Base-by-base conservation (phyloP, 2,113 vertebrate genomes). In the Sinocyclocheilus anophthalmus region DNA sequence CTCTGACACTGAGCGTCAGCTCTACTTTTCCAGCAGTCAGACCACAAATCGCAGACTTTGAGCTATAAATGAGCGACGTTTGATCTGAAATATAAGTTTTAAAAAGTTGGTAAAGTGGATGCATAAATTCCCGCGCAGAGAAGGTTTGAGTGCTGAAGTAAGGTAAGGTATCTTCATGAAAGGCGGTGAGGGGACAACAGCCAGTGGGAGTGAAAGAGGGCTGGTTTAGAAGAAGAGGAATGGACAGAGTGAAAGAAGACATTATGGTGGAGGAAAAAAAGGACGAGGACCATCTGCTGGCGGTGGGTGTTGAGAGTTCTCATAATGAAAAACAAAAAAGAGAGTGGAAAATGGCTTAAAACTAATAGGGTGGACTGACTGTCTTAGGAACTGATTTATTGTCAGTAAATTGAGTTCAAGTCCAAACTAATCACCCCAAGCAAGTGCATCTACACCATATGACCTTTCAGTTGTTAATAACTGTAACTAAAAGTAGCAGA, bases 251-350 rank as follows among this genome's bases (percentile, higher is more conserved):
- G 37, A 26, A 61, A 48, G 37, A 53, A 85, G 72, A 73, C 77
- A 86, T 72, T 73, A 79, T 81, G 81, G 76, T 45, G 67, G 72
- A 80, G 69, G 85, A 50, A 72, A 75, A 90, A 81, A 85, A 69
- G 78, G 90, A 93, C 85, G 39, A 90, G 81, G 59, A 90, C 89
- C 89, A 90, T 86, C 81, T 87, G 87, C 59, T 87, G 89, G 14
- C 50, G 65, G 85, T 83, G 83, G 83, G 83, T 79, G 86, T 83
- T 67, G 75, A 84, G 53, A 72, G 26, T 59, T 84, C 20, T 83
- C 63, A 82, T 55, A 59, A 5, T 22, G 55, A 53, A 84, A 70
- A 70, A 61, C 79, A 84, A 7, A 61, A 84, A 65, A 53, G 4
- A 42, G 13, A 24, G 12, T 57, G 7, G 12, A 26, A 72, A 57